Conservation (phyloP, 2,113 vertebrate species). For the Lophura nycthemera region DNA sequence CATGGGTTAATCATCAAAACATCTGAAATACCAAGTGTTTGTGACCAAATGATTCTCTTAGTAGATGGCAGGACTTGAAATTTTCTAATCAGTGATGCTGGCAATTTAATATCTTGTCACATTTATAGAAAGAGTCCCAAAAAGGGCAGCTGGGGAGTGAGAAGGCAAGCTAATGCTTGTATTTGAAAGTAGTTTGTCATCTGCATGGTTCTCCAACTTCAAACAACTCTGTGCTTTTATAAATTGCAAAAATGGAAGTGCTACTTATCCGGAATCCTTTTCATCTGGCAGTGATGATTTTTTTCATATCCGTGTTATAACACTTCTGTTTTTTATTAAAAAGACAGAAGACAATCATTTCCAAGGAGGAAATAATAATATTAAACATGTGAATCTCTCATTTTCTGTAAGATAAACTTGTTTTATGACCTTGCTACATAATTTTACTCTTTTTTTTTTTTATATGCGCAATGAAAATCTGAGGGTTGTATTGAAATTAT, state of each 20-base stretch:
- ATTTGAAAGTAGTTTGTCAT: not conserved
- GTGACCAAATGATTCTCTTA: not conserved
- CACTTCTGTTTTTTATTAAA: not conserved
- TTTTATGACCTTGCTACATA: not conserved
- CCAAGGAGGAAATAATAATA: not conserved
- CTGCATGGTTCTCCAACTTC: constrained; percentile 1
- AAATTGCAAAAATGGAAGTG: constrained; percentile 7
- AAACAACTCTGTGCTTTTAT: not conserved
- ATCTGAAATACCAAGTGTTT: not conserved
- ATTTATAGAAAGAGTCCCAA: not conserved
- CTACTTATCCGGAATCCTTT: not conserved
- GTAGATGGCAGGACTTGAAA: not conserved
- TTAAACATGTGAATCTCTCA: not conserved
- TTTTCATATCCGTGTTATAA: not conserved
- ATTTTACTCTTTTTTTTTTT: not conserved
- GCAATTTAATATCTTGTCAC: not conserved
- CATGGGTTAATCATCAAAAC: not conserved
- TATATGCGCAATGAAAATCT: not conserved
- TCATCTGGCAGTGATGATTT: constrained; percentile 1
- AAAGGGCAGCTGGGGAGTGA: not conserved
- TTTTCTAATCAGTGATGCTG: not conserved
- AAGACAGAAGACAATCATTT: not conserved
- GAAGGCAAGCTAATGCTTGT: not conserved
- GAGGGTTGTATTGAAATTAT: not conserved
- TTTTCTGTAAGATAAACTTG: not conserved